phyloP scores from a whole-genome alignment of 2,888 invertebrate species.

The Clivina fossor region DNA sequence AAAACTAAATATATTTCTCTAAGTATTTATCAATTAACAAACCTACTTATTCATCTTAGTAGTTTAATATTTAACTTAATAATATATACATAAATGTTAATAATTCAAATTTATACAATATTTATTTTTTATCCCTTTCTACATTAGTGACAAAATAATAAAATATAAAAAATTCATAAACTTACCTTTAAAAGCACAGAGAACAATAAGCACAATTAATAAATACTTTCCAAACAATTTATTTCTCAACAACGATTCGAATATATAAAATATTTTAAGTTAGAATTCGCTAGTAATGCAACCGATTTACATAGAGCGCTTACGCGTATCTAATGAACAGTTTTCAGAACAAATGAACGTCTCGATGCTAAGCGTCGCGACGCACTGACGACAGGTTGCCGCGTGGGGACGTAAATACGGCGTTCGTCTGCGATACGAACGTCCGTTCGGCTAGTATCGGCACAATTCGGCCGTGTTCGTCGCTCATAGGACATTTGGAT shows the following conservation, averaged over 20 bases:
- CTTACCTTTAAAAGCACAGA: background rate
- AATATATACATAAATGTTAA: no score
- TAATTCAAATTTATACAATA: no score
- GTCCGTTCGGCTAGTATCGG: conserved; percentile 3
- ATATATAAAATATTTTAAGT: background rate
- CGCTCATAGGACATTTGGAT: conserved; percentile 8
- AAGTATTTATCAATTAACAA: no score
- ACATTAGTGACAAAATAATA: no score
- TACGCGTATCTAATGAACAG: conserved; percentile 1
- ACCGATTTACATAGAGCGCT: conserved; percentile 7
- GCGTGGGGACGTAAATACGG: conserved; percentile 26
- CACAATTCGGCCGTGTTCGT: conserved; percentile 1
- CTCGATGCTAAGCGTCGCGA: conserved; percentile 9
- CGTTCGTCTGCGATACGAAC: conserved; percentile 1
- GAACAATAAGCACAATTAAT: no score
- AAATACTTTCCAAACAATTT: background rate
- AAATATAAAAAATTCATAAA: background rate
- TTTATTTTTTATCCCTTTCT: no score
- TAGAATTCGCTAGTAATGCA: background rate
- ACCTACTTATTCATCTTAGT: no score
- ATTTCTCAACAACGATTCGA: no score
- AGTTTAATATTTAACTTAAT: no score
- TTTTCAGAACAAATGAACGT: background rate
- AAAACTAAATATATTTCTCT: no score
- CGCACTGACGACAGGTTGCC: conserved; percentile 14